Percentiles rank a stretch among this genome's conserved stretches.
Evolutionary conservation across 2,113 vertebrate genomes (phyloP).

Genomic region (Gnathonemus echidnorhynchus): DNA sequence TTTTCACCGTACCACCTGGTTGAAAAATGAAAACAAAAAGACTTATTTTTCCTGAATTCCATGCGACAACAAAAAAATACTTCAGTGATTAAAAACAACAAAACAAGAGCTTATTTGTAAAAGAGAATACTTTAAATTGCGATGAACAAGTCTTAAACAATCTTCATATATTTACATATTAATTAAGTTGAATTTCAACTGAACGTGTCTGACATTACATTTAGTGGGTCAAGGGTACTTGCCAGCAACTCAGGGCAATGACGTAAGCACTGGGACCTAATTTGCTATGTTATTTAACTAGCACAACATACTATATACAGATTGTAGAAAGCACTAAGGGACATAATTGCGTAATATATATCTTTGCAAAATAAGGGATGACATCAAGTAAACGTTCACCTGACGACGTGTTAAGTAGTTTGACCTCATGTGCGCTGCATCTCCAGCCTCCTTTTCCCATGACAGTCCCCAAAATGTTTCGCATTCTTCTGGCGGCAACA

Average conservation of each 20-base stretch:
- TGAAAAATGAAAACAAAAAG: background rate
- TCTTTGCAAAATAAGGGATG: background rate
- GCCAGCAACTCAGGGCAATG: background rate
- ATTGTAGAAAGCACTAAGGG: background rate
- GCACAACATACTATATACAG: background rate
- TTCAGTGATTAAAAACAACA: background rate
- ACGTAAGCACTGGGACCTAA: background rate
- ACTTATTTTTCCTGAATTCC: background rate
- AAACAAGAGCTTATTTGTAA: background rate
- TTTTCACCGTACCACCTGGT: conserved; percentile 80
- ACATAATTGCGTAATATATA: background rate
- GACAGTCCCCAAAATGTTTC: conserved; percentile 51
- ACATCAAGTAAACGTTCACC: conserved; percentile 39
- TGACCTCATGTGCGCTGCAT: conserved; percentile 56
- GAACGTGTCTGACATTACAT: background rate
- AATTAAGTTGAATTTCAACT: background rate
- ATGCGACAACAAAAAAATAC: background rate
- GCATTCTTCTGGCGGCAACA: conserved; percentile 53
- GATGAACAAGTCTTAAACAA: background rate
- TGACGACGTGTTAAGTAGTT: conserved; percentile 57
- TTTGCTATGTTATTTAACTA: background rate
- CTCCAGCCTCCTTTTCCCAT: conserved; percentile 54
- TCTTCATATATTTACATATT: background rate
- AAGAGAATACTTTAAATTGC: background rate
- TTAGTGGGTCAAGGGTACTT: background rate